These are phyloP conservation scores for Cardiocondyla obscurior DNA, from an alignment of 1,140 invertebrate genomes.

Conservation along the genomic window DNA sequence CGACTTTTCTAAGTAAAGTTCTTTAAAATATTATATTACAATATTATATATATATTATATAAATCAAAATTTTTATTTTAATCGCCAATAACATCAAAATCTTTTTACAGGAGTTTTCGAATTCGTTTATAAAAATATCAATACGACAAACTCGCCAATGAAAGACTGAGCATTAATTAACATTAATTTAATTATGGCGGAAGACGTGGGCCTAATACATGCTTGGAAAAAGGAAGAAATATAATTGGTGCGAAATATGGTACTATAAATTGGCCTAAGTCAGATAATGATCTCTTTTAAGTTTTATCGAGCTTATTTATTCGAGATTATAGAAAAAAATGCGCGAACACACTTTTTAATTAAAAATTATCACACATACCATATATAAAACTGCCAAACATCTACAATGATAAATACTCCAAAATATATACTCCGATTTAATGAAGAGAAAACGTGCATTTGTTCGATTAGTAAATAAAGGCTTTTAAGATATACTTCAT, in stretches of 20 bases:
- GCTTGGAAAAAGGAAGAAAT: background rate
- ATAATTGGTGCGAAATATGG: background rate
- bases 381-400: background rate
- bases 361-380: background rate
- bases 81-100: conserved; percentile 59
- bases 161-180: conserved; percentile 65
- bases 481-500: background rate
- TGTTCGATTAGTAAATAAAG: background rate
- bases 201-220: conserved; percentile 32
- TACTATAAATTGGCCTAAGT: conserved; percentile 47
- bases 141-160: conserved; percentile 1
- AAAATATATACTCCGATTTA: background rate
- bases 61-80: conserved; percentile 5
- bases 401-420: background rate
- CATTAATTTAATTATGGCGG: conserved; percentile 21
- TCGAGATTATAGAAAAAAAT: background rate
- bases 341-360: background rate
- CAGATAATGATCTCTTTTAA: background rate
- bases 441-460: conserved; percentile 4
- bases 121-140: conserved; percentile 85
- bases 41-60: no score
- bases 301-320: conserved; percentile 29
- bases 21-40: background rate
- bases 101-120: conserved; percentile 86
- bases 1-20: conserved; percentile 92